Evolutionary conservation across 2,888 invertebrate species (phyloP).

Genomic region (Drosophila picticornis): DNA sequence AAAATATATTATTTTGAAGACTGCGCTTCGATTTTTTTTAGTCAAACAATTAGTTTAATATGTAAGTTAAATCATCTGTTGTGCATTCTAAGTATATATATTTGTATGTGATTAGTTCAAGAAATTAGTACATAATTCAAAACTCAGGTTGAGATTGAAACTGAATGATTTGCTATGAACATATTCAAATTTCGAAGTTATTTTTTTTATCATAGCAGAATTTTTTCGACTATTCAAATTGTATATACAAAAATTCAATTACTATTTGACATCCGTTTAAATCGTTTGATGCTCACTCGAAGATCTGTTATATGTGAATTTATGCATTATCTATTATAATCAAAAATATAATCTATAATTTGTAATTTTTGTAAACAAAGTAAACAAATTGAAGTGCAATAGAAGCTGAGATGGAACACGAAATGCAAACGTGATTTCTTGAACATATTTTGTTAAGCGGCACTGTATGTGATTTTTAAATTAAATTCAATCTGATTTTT

Average conservation of each 20-base stretch:
- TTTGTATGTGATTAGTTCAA: constrained; percentile 10
- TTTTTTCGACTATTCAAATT: constrained; percentile 10
- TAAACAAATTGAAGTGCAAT: not conserved
- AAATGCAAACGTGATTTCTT: not conserved
- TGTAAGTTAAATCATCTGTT: constrained; percentile 26
- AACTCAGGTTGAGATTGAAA: constrained; percentile 80
- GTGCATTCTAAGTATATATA: constrained; percentile 22
- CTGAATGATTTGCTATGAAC: constrained; percentile 73
- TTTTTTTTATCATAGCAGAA: constrained; percentile 12
- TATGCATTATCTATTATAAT: not conserved
- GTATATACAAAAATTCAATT: not conserved
- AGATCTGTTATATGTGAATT: not conserved
- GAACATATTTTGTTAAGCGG: not conserved
- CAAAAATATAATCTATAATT: not conserved
- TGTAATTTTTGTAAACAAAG: not conserved
- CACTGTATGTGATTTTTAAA: not conserved
- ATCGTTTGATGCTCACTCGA: constrained; percentile 2
- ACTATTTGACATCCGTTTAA: not conserved
- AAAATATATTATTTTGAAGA: constrained; percentile 62
- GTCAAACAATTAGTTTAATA: constrained; percentile 36
- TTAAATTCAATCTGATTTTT: constrained; percentile 3
- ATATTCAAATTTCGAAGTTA: constrained; percentile 44
- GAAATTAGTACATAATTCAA: constrained; percentile 29
- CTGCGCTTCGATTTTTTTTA: constrained; percentile 54
- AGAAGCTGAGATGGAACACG: not conserved